Base-by-base conservation (phyloP, 2,888 invertebrate genomes). In the Eulithis prunata region DNA sequence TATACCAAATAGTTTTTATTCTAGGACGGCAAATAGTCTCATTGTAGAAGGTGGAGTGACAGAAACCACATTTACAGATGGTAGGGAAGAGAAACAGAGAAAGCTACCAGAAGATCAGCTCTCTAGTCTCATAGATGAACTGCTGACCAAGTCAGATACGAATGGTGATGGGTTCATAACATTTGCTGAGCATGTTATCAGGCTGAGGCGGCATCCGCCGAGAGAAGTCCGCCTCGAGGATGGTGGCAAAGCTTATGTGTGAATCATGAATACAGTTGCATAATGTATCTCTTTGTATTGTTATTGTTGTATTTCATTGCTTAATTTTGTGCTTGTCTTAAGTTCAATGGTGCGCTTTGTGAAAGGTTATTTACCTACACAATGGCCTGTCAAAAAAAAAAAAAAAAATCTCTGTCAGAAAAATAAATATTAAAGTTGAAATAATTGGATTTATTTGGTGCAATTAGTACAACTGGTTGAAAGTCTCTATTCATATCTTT, bases 21-120 rank as follows among this genome's bases (percentile, higher is more conserved):
- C 1, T 21, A 21, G 21, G 21, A 21, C 21, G 1, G 2, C 1
- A 21, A 21, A 21, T 21, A 2, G 21, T 21, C 21, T 21, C 21
- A 21, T 21, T 32, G 47, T 47, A 47, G 46, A 46, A 14, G 13
- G 14, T 6, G n/a, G n/a, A n/a, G n/a, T n/a, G 13, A 46, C 49
- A 49, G 49, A 21, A 14, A 21, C 36, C 7, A 54, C 13, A n/a
- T 13, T 62, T 55, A 21, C 55, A 55, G 55, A 55, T 55, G 55
- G 43, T 21, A 55, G 21, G 21, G 55, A 55, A n/a, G 21, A 28
- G 10, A 55, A 55, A 55, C 43, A 55, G 12, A 55, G 43, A 11
- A 43, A 21, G 6, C 12, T 55, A 21, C 55, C 13, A 6, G 55
- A 55, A 7, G 43, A 55, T 11, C 43, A 55, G 21, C 14, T 55